phyloP scores from a whole-genome alignment of 1,140 invertebrate species.

The Hermetia illucens region DNA sequence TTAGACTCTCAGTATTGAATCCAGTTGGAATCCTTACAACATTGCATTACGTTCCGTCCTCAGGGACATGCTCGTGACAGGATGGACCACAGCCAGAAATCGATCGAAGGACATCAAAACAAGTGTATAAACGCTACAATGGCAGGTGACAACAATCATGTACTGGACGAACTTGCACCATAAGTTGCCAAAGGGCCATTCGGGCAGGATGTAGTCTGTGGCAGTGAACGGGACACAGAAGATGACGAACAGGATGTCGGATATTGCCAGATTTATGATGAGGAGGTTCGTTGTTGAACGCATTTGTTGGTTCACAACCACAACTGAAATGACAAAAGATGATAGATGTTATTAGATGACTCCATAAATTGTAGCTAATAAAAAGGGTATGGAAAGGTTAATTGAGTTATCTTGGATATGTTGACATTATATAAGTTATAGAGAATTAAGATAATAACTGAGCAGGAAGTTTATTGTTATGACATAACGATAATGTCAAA shows the following conservation, averaged over 20 bases:
- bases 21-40: conserved; percentile 20
- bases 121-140: conserved; percentile 85
- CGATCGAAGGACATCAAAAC: conserved; percentile 92
- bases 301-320: conserved; percentile 78
- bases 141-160: conserved; percentile 66
- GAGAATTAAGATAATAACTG: no score
- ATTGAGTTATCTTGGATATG: no score
- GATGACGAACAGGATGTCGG: conserved; percentile 86
- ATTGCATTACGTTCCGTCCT: conserved; percentile 75
- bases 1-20: neutral
- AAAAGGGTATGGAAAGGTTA: no score
- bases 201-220: conserved; percentile 68
- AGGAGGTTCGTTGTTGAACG: conserved; percentile 84
- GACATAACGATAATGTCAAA: no score
- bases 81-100: conserved; percentile 89
- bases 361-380: no score
- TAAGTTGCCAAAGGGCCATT: conserved; percentile 81
- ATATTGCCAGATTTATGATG: conserved; percentile 76
- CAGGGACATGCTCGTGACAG: conserved; percentile 76
- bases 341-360: no score
- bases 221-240: conserved; percentile 63
- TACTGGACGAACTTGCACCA: conserved; percentile 86
- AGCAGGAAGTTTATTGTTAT: no score
- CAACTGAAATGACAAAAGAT: conserved; percentile 53
- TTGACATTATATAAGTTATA: no score